phyloP scores from a whole-genome alignment of 92 coral and sea anemone species.

The Siderastrea siderea region DNA sequence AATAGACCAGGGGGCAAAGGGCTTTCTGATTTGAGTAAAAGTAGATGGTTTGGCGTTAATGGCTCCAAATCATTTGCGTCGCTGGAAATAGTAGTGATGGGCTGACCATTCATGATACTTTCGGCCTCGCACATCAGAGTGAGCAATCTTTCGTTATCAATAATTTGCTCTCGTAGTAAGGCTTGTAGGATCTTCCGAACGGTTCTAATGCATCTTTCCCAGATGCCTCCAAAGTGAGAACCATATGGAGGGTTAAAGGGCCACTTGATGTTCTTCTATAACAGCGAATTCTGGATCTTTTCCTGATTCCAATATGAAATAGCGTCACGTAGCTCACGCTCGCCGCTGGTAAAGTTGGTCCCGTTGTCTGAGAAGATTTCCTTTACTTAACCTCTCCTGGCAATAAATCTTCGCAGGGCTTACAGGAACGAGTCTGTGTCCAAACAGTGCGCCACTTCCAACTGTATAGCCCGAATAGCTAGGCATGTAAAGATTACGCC shows the following conservation, averaged over 20 bases:
- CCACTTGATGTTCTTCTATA: slow-evolving; percentile 41
- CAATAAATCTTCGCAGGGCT: slow-evolving; percentile 23
- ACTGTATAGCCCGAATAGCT: slow-evolving; percentile 16
- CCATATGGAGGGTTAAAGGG: slow-evolving; percentile 37
- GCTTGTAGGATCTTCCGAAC: neutral
- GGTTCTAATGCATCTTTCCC: slow-evolving; percentile 38
- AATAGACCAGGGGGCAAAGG: slow-evolving; percentile 32
- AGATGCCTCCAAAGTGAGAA: slow-evolving; percentile 46
- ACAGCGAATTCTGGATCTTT: slow-evolving; percentile 24
- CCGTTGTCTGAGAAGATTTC: slow-evolving; percentile 42
- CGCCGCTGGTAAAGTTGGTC: slow-evolving; percentile 31
- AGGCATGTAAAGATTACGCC: slow-evolving; percentile 42
- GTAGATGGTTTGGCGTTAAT: slow-evolving; percentile 2
- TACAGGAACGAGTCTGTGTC: slow-evolving; percentile 49
- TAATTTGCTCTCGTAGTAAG: slow-evolving; percentile 31
- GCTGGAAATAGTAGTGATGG: slow-evolving; percentile 38
- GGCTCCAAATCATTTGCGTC: neutral
- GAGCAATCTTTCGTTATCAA: slow-evolving; percentile 45
- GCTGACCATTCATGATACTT: slow-evolving; percentile 37
- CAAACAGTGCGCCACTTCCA: slow-evolving; percentile 32
- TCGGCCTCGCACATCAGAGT: slow-evolving; percentile 61
- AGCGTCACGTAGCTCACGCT: slow-evolving; percentile 9
- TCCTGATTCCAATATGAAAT: slow-evolving; percentile 21
- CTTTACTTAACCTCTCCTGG: slow-evolving; percentile 23
- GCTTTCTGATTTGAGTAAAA: neutral